phyloP scores from a whole-genome alignment of 2,113 vertebrate genomes.

The Oophaga pumilio region DNA sequence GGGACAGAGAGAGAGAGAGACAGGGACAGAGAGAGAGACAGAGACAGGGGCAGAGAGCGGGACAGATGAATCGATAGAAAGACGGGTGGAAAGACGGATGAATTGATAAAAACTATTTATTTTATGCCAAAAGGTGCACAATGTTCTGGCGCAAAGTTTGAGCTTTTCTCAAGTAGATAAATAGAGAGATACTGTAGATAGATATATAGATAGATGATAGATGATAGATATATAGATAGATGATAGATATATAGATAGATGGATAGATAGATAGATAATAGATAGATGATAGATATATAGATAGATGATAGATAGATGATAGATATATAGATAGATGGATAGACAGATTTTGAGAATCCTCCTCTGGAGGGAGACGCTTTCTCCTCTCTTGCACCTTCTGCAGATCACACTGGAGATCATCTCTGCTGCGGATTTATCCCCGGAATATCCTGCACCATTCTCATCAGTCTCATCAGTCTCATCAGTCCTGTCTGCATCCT shows the following conservation, averaged over 20 bases:
- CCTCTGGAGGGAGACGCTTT: too few relatives aligned
- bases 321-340: background rate
- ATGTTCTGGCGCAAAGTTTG: too few relatives aligned
- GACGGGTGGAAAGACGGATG: background rate
- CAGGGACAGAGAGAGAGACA: too few relatives aligned
- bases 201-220: background rate
- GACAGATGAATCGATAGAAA: background rate
- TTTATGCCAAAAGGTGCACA: too few relatives aligned
- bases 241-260: background rate
- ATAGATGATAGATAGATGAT: background rate
- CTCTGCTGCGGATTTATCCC: background rate
- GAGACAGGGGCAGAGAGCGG: too few relatives aligned
- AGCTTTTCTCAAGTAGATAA: too few relatives aligned
- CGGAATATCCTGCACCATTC: background rate
- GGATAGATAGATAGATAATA: background rate
- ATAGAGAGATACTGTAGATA: background rate
- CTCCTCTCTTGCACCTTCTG: background rate
- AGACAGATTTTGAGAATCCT: background rate
- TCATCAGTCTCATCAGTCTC: too few relatives aligned
- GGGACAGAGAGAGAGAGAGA: too few relatives aligned
- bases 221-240: background rate
- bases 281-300: background rate
- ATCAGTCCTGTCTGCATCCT: too few relatives aligned
- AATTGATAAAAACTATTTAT: too few relatives aligned
- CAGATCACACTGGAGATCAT: background rate